phyloP scores from a whole-genome alignment of 2,888 invertebrate species.

The Criorhina ranunculi region DNA sequence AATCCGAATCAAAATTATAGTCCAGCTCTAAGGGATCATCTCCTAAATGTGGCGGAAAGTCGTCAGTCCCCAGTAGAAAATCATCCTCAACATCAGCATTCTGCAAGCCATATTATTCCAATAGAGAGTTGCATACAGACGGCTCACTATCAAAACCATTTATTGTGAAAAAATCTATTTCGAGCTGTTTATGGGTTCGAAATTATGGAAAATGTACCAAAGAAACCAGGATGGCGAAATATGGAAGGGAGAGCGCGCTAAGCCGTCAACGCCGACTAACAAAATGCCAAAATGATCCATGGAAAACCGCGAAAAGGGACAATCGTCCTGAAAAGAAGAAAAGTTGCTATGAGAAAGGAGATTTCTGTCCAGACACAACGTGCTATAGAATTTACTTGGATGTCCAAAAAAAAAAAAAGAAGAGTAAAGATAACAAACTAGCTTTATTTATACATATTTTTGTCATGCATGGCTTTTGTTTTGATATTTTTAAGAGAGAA shows the following conservation, averaged over 20 bases:
- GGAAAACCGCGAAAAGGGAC: no score
- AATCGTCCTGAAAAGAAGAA: neutral
- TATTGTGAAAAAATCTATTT: neutral
- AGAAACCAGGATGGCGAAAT: neutral
- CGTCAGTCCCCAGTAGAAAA: no score
- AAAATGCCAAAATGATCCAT: slow-evolving; percentile 34
- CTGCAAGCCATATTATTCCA: neutral
- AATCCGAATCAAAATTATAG: no score
- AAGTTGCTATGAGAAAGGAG: slow-evolving; percentile 43
- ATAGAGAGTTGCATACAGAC: slow-evolving; percentile 22
- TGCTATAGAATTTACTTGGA: slow-evolving; percentile 35
- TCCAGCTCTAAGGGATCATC: no score
- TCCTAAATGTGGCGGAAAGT: no score
- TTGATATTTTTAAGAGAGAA: slow-evolving; percentile 59
- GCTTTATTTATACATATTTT: neutral
- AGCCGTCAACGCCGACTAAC: slow-evolving; percentile 16
- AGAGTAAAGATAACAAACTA: slow-evolving; percentile 30
- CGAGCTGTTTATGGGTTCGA: neutral
- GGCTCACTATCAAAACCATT: neutral
- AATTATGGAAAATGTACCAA: neutral
- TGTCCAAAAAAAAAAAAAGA: slow-evolving; percentile 3
- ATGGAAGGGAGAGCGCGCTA: neutral
- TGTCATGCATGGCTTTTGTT: neutral
- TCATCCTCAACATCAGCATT: no score
- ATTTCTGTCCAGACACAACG: slow-evolving; percentile 43